phyloP scores from a whole-genome alignment of 2,113 vertebrate genomes.

The Leptodactylus fuscus region DNA sequence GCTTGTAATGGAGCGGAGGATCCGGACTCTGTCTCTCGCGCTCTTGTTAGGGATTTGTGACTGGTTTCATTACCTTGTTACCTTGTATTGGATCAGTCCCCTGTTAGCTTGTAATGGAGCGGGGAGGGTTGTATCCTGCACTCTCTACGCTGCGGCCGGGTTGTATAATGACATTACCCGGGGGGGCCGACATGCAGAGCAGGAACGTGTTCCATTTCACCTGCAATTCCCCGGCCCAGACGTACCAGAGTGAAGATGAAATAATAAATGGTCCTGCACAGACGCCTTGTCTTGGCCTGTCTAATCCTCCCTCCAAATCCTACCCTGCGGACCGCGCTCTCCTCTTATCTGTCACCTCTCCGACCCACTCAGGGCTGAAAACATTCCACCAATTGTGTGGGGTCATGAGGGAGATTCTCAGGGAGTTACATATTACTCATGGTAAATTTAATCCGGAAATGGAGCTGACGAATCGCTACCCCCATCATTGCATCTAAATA shows the following conservation, averaged over 20 bases:
- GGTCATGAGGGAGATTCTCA: neutral
- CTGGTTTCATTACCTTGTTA: conserved; percentile 56
- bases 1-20: conserved; percentile 40
- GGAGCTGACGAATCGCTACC: neutral
- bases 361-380: too few species aligned
- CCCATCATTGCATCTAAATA: neutral
- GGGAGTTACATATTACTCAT: conserved; percentile 51
- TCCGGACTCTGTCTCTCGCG: neutral
- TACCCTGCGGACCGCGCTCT: too few species aligned
- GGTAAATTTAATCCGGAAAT: too few species aligned
- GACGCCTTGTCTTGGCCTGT: neutral
- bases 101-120: conserved; percentile 53
- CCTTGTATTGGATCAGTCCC: conserved; percentile 53
- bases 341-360: neutral
- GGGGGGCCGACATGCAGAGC: conserved; percentile 21
- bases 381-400: neutral
- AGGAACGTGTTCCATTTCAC: conserved; percentile 5
- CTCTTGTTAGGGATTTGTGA: conserved; percentile 53
- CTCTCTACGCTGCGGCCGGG: conserved; percentile 14
- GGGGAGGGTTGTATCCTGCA: conserved; percentile 37
- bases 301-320: conserved; percentile 40
- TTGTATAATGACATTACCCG: conserved; percentile 38
- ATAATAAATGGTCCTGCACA: neutral
- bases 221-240: conserved; percentile 41
- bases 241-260: neutral